These are phyloP conservation scores for Cyanoderma ruficeps DNA, from an alignment of 2,113 vertebrate species.

Conservation along the genomic window DNA sequence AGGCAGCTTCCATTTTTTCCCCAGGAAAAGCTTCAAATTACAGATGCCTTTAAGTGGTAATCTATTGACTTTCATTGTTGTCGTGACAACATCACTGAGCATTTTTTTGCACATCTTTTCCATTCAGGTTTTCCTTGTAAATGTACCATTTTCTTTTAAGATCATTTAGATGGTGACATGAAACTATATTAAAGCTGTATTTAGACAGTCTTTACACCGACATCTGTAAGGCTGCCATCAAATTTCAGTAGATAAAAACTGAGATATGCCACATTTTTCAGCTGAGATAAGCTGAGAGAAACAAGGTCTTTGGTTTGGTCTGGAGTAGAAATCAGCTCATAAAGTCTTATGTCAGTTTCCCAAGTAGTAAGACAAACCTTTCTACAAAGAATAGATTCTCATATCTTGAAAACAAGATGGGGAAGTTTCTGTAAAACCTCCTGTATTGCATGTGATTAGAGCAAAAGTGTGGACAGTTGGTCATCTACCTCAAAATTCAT, in stretches of 20 bases:
- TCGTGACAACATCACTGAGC: conserved; percentile 40
- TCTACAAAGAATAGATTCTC: background rate
- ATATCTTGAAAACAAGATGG: background rate
- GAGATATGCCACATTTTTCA: background rate
- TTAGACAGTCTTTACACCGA: background rate
- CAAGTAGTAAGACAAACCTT: background rate
- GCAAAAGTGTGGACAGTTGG: background rate
- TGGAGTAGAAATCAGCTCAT: background rate
- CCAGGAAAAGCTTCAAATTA: background rate
- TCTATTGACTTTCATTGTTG: conserved; percentile 28
- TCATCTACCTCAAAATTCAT: background rate
- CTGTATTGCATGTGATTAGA: background rate
- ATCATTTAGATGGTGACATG: background rate
- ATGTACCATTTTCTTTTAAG: background rate
- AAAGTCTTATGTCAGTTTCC: background rate
- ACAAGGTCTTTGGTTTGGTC: background rate
- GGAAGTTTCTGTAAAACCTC: background rate
- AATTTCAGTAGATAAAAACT: background rate
- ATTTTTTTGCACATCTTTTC: background rate
- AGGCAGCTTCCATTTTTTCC: background rate
- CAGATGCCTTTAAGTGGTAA: background rate
- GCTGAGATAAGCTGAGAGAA: background rate
- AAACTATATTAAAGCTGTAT: background rate
- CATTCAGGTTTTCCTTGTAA: background rate
- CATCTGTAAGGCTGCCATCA: background rate